These are phyloP conservation scores for Australoheros facetus DNA, from an alignment of 2,797 vertebrate species.

Conservation along the genomic window DNA sequence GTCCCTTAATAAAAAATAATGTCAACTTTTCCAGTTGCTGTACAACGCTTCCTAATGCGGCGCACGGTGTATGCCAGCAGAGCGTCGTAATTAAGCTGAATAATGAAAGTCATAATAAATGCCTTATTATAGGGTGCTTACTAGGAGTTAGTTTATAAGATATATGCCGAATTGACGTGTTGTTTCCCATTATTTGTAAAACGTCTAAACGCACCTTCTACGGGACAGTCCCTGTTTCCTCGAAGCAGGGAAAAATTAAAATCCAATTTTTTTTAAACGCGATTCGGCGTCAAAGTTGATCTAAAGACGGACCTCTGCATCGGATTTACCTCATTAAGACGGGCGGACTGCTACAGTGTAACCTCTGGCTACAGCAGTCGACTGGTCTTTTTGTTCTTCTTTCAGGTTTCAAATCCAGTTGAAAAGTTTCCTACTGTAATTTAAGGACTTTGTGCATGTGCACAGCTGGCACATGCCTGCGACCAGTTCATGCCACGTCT, in stretches of 20 bases:
- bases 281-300: conserved; percentile 11
- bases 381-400: neutral
- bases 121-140: rapidly evolving
- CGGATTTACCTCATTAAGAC: neutral
- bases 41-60: neutral
- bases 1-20: conserved; percentile 32
- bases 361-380: neutral
- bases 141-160: neutral
- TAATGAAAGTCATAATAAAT: neutral
- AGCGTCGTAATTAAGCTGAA: neutral
- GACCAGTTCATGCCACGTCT: conserved; percentile 46
- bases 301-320: neutral
- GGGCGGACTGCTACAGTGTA: neutral
- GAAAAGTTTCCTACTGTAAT: conserved; percentile 32
- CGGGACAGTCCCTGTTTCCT: neutral
- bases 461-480: conserved; percentile 34
- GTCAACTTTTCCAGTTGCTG: conserved; percentile 60
- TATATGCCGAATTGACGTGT: conserved; percentile 2
- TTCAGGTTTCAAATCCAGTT: neutral
- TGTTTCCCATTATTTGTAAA: neutral
- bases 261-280: neutral
- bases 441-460: conserved; percentile 22
- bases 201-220: neutral
- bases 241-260: neutral
- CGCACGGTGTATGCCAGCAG: neutral